These are phyloP conservation scores for Epirrhoe tristata DNA, from an alignment of 2,888 invertebrate species.

Conservation along the genomic window DNA sequence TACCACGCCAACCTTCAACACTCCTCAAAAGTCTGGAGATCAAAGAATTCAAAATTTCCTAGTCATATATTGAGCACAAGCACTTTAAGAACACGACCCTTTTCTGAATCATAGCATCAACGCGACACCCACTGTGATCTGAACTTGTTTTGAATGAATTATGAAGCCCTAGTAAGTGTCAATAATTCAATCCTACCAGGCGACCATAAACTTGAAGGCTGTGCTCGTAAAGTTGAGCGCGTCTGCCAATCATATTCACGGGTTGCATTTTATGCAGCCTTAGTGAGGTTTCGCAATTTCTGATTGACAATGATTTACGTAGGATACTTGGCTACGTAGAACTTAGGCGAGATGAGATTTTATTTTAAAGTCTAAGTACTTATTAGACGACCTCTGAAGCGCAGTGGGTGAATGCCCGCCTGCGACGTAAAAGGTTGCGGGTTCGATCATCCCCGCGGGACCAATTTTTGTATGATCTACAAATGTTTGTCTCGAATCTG, in stretches of 20 bases:
- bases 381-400: background rate
- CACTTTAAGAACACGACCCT: too few relatives aligned
- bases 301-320: slow-evolving; percentile 2
- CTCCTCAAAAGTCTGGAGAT: too few relatives aligned
- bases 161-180: slow-evolving; percentile 17
- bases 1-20: too few relatives aligned
- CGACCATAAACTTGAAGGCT: slow-evolving; percentile 22
- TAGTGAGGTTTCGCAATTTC: background rate
- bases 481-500: too few relatives aligned
- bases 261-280: slow-evolving; percentile 14
- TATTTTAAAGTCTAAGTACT: background rate
- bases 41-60: too few relatives aligned
- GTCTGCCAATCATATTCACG: slow-evolving; percentile 26
- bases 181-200: slow-evolving; percentile 27
- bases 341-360: too few relatives aligned
- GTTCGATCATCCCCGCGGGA: too few relatives aligned
- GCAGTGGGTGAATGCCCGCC: too few relatives aligned
- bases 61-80: too few relatives aligned
- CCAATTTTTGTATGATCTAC: too few relatives aligned
- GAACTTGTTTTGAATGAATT: slow-evolving; percentile 5
- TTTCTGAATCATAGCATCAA: background rate
- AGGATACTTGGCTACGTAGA: background rate
- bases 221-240: slow-evolving; percentile 23
- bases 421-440: too few relatives aligned
- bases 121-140: slow-evolving; percentile 9